phyloP scores from a whole-genome alignment of 1,140 invertebrate genomes.

The Papilio dardanus region DNA sequence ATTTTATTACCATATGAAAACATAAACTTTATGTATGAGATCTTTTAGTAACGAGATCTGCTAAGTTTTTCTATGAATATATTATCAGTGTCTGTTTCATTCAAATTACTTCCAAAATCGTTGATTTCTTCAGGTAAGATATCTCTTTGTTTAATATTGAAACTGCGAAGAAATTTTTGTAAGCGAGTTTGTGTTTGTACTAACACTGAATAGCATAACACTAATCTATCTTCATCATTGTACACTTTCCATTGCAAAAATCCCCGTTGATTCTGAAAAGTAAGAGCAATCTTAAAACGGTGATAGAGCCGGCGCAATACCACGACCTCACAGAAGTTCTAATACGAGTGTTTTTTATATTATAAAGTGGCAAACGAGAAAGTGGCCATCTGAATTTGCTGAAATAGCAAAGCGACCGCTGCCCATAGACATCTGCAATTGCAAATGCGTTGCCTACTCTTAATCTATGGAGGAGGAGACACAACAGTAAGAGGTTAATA shows the following conservation, averaged over 20 bases:
- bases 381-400: too few species aligned
- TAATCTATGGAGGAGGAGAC: too few species aligned
- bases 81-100: background rate
- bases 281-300: background rate
- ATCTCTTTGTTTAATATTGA: background rate
- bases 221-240: conserved; percentile 56
- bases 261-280: conserved; percentile 67
- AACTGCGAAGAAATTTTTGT: conserved; percentile 45
- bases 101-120: background rate
- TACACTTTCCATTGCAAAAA: conserved; percentile 63
- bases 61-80: background rate
- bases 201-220: conserved; percentile 67
- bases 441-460: too few species aligned
- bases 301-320: too few species aligned
- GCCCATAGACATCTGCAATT: too few species aligned
- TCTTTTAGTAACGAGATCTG: background rate
- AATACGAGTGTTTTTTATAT: too few species aligned
- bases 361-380: too few species aligned
- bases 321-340: too few species aligned
- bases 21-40: background rate
- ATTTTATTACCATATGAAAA: background rate
- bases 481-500: too few species aligned
- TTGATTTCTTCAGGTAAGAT: background rate
- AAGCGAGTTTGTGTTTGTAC: conserved; percentile 65
- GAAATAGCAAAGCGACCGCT: too few species aligned